Evolutionary conservation across 2,888 invertebrate genomes (phyloP).

Genomic region (Drosophila rellima): DNA sequence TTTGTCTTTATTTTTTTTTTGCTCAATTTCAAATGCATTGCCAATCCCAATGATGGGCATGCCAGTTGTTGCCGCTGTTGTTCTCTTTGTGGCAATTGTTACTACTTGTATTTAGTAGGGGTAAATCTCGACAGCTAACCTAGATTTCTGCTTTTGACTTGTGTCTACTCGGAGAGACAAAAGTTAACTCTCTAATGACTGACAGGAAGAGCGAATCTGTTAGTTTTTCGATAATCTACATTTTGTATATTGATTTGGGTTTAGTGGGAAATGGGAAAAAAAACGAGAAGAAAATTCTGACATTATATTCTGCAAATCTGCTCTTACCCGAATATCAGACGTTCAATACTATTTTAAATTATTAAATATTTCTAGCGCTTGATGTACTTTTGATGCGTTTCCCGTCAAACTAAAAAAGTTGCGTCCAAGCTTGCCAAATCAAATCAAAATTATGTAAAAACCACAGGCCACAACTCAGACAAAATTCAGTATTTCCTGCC

Average conservation of each 20-base stretch:
- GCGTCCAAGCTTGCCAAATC: constrained; percentile 46
- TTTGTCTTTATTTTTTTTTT: constrained; percentile 11
- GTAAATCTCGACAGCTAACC: constrained; percentile 73
- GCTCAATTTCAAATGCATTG: constrained; percentile 73
- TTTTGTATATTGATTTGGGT: constrained; percentile 57
- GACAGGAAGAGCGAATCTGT: constrained; percentile 47
- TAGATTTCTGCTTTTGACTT: constrained; percentile 70
- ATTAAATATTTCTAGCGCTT: neutral
- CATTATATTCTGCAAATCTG: no score
- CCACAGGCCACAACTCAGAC: constrained; percentile 17
- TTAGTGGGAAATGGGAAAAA: neutral
- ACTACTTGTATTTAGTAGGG: constrained; percentile 17
- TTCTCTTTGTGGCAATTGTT: constrained; percentile 17
- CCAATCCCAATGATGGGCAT: constrained; percentile 57
- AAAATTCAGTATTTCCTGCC: neutral
- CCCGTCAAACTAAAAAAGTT: constrained; percentile 34
- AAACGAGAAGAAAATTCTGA: no score
- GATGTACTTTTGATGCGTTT: neutral
- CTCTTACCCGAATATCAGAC: no score
- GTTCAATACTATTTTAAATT: neutral
- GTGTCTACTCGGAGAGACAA: constrained; percentile 30
- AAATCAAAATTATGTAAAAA: constrained; percentile 47
- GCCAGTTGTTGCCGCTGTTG: constrained; percentile 17
- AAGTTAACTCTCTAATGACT: constrained; percentile 58
- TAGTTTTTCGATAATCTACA: constrained; percentile 45